Conservation (phyloP, 35 echinoderm and acorn worm species). For the Acanthaster planci region DNA sequence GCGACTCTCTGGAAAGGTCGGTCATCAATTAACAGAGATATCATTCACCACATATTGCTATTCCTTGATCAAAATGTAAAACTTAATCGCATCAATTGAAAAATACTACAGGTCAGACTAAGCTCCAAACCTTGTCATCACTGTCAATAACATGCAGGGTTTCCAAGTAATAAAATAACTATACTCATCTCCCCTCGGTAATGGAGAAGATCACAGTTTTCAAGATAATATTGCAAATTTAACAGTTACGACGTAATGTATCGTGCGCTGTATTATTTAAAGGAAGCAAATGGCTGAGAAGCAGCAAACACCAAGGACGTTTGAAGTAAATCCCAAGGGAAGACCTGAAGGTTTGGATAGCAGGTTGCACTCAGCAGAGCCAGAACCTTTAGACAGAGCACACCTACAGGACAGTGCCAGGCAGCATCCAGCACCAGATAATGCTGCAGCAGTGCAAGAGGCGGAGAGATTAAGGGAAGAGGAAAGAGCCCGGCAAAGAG, state of each 20-base stretch:
- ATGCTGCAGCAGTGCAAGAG: background rate
- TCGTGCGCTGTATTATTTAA: background rate
- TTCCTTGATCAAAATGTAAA: too few relatives aligned
- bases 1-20: conserved; percentile 34
- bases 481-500: background rate
- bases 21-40: background rate
- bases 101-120: too few relatives aligned
- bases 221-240: too few relatives aligned
- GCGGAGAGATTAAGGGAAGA: background rate
- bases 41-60: too few relatives aligned
- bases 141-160: too few relatives aligned
- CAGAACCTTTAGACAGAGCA: background rate
- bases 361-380: background rate
- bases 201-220: too few relatives aligned
- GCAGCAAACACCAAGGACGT: conserved; percentile 5
- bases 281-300: conserved; percentile 5
- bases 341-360: background rate
- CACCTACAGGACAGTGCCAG: background rate
- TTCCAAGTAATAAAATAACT: too few relatives aligned
- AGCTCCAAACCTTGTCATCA: too few relatives aligned
- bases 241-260: too few relatives aligned
- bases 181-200: too few relatives aligned
- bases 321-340: conserved; percentile 19
- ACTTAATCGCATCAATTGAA: too few relatives aligned
- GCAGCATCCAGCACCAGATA: background rate